Evolutionary conservation across 2,113 vertebrate genomes (phyloP).

Genomic region (Ceratotherium simum): DNA sequence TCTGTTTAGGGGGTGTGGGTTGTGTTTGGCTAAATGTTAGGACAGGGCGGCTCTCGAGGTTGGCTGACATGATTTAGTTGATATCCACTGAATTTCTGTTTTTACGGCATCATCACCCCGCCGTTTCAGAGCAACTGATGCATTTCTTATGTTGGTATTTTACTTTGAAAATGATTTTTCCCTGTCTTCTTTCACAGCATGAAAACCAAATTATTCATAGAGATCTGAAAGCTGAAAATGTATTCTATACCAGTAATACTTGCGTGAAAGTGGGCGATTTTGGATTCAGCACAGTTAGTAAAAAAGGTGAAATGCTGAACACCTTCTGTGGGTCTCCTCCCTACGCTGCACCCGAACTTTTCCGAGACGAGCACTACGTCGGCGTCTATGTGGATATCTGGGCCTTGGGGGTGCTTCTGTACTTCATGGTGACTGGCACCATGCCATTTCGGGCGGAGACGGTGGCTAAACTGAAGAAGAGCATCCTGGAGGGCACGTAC

Average conservation of each 20-base stretch:
- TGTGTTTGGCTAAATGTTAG: neutral
- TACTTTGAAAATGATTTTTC: neutral
- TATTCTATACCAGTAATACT: slow-evolving; percentile 94
- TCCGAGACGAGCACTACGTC: slow-evolving; percentile 94
- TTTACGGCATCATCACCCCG: neutral
- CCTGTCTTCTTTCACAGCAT: slow-evolving; percentile 89
- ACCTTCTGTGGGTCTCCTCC: slow-evolving; percentile 98
- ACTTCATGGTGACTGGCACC: slow-evolving; percentile 94
- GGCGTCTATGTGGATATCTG: slow-evolving; percentile 95
- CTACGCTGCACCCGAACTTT: slow-evolving; percentile 97
- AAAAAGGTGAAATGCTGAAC: slow-evolving; percentile 93
- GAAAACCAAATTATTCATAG: slow-evolving; percentile 97
- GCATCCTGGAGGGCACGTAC: slow-evolving; percentile 95
- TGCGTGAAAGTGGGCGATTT: slow-evolving; percentile 99
- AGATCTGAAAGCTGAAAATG: slow-evolving; percentile 97
- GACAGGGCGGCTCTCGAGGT: neutral
- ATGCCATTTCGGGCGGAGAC: slow-evolving; percentile 98
- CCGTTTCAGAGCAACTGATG: neutral
- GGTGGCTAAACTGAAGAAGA: slow-evolving; percentile 95
- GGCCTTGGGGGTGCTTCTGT: slow-evolving; percentile 96
- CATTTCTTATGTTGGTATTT: neutral
- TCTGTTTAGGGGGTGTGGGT: neutral
- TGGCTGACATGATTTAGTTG: neutral
- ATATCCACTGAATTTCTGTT: neutral
- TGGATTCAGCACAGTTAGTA: slow-evolving; percentile 97